Conservation (phyloP, 2,888 invertebrate species). For the Pollenia angustigena region DNA sequence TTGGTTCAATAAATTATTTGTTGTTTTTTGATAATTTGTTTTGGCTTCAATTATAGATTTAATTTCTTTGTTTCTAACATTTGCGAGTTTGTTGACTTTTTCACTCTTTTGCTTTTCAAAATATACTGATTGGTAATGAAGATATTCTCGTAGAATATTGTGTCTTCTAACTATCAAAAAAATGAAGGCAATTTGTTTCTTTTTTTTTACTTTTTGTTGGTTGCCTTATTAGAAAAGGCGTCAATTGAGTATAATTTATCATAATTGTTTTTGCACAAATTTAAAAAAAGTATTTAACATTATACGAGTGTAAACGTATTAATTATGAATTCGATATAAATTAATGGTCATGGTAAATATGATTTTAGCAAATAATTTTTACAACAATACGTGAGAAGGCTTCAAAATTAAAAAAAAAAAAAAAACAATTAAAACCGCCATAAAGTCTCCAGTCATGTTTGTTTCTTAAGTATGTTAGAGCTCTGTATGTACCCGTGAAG, state of each 20-base stretch:
- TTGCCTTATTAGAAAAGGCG: constrained; percentile 24
- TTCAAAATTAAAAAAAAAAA: background rate
- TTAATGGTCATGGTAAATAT: constrained; percentile 60
- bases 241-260: constrained; percentile 50
- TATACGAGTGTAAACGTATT: background rate
- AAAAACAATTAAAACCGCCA: constrained; percentile 11
- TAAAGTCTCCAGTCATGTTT: constrained; percentile 4
- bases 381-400: constrained; percentile 16
- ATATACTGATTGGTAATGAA: constrained; percentile 33
- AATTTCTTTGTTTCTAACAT: constrained; percentile 5
- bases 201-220: constrained; percentile 7
- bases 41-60: constrained; percentile 1
- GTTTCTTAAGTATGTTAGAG: constrained; percentile 40
- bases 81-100: constrained; percentile 41
- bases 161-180: background rate
- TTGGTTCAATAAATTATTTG: background rate
- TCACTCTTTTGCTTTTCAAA: constrained; percentile 49
- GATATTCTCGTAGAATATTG: constrained; percentile 27
- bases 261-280: constrained; percentile 45
- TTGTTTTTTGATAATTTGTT: constrained; percentile 6
- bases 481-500: too few relatives aligned
- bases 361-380: constrained; percentile 30
- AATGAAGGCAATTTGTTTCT: constrained; percentile 39
- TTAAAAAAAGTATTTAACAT: background rate
- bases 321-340: constrained; percentile 67